Evolutionary conservation across 2,888 invertebrate species (phyloP), one percentile per base, ranked within the genome.

Genomic region (Yponomeuta plumbellus): DNA sequence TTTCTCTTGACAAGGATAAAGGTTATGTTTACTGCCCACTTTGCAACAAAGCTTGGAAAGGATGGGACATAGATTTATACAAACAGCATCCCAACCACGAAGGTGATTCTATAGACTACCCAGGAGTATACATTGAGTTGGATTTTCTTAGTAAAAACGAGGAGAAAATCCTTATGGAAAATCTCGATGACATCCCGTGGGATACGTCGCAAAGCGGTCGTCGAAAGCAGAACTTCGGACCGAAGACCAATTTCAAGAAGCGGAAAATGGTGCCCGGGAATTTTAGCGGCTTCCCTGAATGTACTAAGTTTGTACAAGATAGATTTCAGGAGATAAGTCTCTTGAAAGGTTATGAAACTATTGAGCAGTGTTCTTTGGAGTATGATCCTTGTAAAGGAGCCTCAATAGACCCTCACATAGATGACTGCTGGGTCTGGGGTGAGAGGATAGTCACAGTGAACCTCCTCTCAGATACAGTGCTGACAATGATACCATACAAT

Each of bases 401-500:
- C 0, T 96, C 97, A 1, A 99, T 99, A 72, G 99, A 99, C 85
- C 97, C 98, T 13, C 99, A 99, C 80, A 96, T 98, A 73, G 99
- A 99, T 85, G 99, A 99, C 78, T 97, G 97, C 80, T 99, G 99
- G 99, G 94, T 99, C 68, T 99, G 99, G 99, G 99, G 99, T 8
- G 98, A 99, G 85, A 93, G 99, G 71, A 95, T 99, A 56, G 95
- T 99, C 1, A 99, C 98, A 0, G 94, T 98, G 0, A 99, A 98
- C 81, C 93, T 98, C 73, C 81, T 96, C 20, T 94, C 96, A 0
- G 95, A 97, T 79, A 95, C 97, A 0, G 93, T 95, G 1, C 92
- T 99, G 52, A 97, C 97, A 0, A 94, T 99, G 92, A 95, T 94
- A 1, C 92, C 89, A 39, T 96, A 92, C 76, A 75, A 21, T 66